Evolutionary conservation across 2,888 invertebrate species (phyloP).

Genomic region (Zeuzera pyrina): DNA sequence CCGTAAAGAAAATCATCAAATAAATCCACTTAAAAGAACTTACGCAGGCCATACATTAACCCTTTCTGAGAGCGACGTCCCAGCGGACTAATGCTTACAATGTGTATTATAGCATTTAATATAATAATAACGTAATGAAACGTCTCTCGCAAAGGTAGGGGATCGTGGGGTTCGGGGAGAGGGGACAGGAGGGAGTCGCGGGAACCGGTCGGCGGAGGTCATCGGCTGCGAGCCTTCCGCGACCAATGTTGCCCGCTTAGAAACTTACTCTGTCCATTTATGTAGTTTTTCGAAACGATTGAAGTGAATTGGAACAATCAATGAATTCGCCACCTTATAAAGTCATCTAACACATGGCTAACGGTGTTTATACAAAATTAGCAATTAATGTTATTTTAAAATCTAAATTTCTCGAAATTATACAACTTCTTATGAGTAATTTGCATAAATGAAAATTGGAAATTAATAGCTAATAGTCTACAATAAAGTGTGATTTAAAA

Average conservation of each 20-base stretch:
- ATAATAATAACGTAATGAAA: constrained; percentile 74
- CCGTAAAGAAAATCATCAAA: constrained; percentile 35
- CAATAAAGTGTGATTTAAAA: too few species aligned
- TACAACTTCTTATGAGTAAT: too few species aligned
- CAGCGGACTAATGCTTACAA: constrained; percentile 65
- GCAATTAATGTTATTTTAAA: too few species aligned
- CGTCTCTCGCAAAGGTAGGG: constrained; percentile 35
- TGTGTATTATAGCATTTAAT: constrained; percentile 72
- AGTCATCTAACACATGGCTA: too few species aligned
- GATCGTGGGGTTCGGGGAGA: constrained; percentile 12
- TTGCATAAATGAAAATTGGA: too few species aligned
- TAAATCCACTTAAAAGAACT: constrained; percentile 35
- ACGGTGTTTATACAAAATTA: too few species aligned
- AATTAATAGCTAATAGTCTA: too few species aligned
- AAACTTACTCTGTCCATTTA: constrained; percentile 36
- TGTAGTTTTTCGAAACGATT: constrained; percentile 39
- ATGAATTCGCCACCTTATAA: too few species aligned
- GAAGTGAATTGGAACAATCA: constrained; percentile 39
- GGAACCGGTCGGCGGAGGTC: constrained; percentile 70
- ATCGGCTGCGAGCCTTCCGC: constrained; percentile 70
- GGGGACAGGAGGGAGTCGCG: constrained; percentile 29
- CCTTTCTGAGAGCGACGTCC: constrained; percentile 51
- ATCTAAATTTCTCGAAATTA: too few species aligned
- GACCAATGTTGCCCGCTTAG: constrained; percentile 55
- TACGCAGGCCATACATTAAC: constrained; percentile 43